Base-by-base conservation (phyloP, 2,888 invertebrate genomes). In the Glyphotaelius pellucidus region DNA sequence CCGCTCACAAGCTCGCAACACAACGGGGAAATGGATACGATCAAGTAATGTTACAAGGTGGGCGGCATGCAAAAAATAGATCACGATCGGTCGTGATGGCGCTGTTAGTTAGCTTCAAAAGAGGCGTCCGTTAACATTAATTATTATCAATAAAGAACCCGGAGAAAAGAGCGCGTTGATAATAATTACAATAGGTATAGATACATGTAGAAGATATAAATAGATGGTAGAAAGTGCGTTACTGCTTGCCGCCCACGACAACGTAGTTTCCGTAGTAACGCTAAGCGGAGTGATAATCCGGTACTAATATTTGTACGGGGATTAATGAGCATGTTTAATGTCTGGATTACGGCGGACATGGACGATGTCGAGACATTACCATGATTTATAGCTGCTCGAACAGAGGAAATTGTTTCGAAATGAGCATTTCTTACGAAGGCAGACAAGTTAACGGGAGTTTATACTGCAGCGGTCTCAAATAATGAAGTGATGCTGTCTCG, bases 121-220 rank as follows among this genome's bases (percentile, higher is more conserved):
- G n/a, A 87, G 67, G 87, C 67, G 87, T 87, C 52, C 87, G 14
- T 31, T 52, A 31, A 31, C 67, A 87, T 87, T 87, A 30, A 32
- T 67, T 67, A 67, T 67, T 87, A 87, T 87, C 87, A 87, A 87
- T 87, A 87, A 85, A 87, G 87, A 47, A 52, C 87, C 30, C 3
- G 31, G 25, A 52, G 52, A 52, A 87, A 30, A 86, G 30, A 84
- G 35, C 84, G 83, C 47, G 67, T 87, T 32, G 31, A 84, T 35
- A 52, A 87, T 87, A 52, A 87, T 85, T 85, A 85, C 11, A 38
- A 42, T 52, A 52, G 87, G 47, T 47, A 30, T 52, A 52, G 87
- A 31, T 52, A 30, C 67, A 87, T 87, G 32, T 32, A 31, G 25
- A 42, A 42, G 31, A 12, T 12, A 14, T 30, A 30, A 30, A n/a